These are phyloP conservation scores for Microcebus murinus DNA, from an alignment of 2,113 vertebrate species.

Conservation along the genomic window DNA sequence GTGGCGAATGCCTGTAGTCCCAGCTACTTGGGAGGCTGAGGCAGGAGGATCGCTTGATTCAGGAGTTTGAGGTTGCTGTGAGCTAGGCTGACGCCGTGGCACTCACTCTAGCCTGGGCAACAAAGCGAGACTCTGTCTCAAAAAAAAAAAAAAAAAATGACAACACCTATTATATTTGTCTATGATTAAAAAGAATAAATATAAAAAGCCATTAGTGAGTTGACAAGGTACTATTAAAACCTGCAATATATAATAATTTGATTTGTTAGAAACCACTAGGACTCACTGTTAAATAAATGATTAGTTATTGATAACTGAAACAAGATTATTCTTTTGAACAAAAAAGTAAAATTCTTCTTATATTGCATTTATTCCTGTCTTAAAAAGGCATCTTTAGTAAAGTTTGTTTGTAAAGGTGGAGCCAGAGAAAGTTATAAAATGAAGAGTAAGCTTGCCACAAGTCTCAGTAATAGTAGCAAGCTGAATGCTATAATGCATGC, in stretches of 20 bases:
- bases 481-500: neutral
- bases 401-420: neutral
- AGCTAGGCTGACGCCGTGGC: no score
- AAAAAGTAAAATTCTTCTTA: neutral
- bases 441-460: neutral
- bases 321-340: neutral
- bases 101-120: no score
- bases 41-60: no score
- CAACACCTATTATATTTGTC: neutral
- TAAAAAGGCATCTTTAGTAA: neutral
- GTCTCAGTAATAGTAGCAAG: neutral
- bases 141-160: neutral
- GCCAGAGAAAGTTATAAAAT: neutral
- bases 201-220: neutral
- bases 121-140: no score
- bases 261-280: neutral
- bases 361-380: neutral
- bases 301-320: neutral
- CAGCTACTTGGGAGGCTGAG: no score
- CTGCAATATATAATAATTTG: neutral
- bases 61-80: no score
- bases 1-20: no score
- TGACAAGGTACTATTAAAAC: neutral
- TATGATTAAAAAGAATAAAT: neutral
- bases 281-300: neutral